Conservation (phyloP, 2,797 vertebrate species). For the Pteronotus mesoamericanus region DNA sequence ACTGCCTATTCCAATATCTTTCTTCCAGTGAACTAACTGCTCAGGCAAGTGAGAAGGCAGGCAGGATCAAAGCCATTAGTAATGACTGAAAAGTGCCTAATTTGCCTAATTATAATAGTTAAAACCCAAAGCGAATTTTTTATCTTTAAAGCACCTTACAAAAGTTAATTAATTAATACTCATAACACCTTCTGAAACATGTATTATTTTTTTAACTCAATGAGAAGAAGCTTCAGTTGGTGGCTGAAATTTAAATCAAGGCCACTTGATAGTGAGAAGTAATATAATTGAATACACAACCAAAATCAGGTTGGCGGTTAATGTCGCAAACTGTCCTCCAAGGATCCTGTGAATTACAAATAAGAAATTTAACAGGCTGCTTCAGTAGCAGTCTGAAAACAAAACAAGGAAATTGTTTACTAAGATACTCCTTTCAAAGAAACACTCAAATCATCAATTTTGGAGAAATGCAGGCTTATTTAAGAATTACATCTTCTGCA, state of each 20-base stretch:
- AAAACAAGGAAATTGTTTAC: neutral
- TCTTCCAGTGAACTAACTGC: neutral
- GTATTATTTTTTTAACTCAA: neutral
- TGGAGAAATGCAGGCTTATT: neutral
- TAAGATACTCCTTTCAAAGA: neutral
- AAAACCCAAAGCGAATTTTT: neutral
- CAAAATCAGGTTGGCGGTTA: neutral
- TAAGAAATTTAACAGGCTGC: neutral
- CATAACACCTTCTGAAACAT: neutral
- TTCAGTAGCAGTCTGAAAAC: neutral
- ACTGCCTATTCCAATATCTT: neutral
- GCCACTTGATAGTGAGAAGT: neutral
- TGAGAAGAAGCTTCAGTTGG: neutral
- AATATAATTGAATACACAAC: neutral
- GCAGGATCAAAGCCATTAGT: neutral
- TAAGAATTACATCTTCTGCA: neutral
- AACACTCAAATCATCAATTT: neutral
- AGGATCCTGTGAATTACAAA: neutral
- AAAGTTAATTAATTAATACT: conserved; percentile 42
- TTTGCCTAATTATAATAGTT: conserved; percentile 7
- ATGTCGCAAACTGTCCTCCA: neutral
- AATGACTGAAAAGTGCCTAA: neutral
- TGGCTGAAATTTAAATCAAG: neutral
- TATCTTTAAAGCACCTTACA: conserved; percentile 15
- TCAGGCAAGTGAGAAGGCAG: neutral